Percentiles rank a stretch among this genome's conserved stretches.
These are phyloP conservation scores for Volucella inflata DNA, from an alignment of 2,888 invertebrate species.

Conservation along the genomic window DNA sequence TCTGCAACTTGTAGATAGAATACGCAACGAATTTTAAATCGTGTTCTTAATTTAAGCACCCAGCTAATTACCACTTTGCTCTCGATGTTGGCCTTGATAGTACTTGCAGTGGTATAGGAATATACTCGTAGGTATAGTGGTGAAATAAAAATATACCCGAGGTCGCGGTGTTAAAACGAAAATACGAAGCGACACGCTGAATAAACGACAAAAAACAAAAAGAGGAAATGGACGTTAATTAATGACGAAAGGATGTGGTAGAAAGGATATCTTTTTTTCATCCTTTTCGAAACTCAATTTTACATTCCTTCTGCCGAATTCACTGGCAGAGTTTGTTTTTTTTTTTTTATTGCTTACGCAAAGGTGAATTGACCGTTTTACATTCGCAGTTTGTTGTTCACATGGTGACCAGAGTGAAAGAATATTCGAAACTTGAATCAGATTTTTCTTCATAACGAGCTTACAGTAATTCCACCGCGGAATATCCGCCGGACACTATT, in stretches of 20 bases:
- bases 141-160: constrained; percentile 38
- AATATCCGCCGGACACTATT: too few species aligned
- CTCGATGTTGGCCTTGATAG: constrained; percentile 22
- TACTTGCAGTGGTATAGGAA: not conserved
- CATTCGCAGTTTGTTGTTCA: constrained; percentile 2
- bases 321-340: constrained; percentile 6
- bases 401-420: too few species aligned
- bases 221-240: constrained; percentile 65
- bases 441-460: too few species aligned
- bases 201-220: constrained; percentile 17
- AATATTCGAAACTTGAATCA: too few species aligned
- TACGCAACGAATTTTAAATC: constrained; percentile 70
- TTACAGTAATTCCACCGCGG: too few species aligned
- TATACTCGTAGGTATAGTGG: constrained; percentile 15
- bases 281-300: constrained; percentile 23
- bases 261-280: constrained; percentile 39
- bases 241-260: constrained; percentile 65
- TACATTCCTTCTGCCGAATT: not conserved
- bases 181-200: not conserved
- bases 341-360: constrained; percentile 6
- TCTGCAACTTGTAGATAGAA: constrained; percentile 35
- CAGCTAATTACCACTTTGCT: constrained; percentile 66
- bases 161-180: constrained; percentile 33
- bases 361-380: not conserved
- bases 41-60: constrained; percentile 66